phyloP scores from a whole-genome alignment of 2,113 vertebrate genomes.

The Chloropsis hardwickii region DNA sequence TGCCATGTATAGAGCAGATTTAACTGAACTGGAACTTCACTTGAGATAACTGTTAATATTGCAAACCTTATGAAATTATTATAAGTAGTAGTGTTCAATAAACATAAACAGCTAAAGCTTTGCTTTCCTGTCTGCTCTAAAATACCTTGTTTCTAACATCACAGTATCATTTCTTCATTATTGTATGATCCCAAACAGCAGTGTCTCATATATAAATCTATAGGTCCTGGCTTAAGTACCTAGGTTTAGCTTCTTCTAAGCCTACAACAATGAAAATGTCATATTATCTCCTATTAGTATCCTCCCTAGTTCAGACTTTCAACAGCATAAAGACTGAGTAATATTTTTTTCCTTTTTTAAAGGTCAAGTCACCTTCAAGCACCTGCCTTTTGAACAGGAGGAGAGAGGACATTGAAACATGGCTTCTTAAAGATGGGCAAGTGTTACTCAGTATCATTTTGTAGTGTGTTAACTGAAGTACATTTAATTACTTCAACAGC shows the following conservation, averaged over 20 bases:
- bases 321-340: neutral
- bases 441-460: neutral
- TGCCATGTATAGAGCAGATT: neutral
- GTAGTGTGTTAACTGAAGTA: neutral
- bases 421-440: neutral
- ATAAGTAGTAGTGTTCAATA: accelerated
- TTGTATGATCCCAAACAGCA: neutral
- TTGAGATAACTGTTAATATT: neutral
- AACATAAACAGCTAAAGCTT: neutral
- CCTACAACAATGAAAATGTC: neutral
- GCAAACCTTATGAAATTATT: neutral
- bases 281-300: neutral
- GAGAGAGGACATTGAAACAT: neutral
- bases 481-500: neutral
- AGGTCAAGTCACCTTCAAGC: neutral
- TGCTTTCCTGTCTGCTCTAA: neutral
- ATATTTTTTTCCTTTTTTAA: neutral
- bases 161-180: neutral
- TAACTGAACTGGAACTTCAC: neutral
- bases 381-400: neutral
- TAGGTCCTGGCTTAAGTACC: neutral
- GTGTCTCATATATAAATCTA: neutral
- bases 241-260: neutral
- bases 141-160: neutral
- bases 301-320: neutral